A percentile compares a stretch with the other conserved stretches of the same genome.
Conservation (phyloP, 2,113 vertebrate species). For the Taurulus bubalis region DNA sequence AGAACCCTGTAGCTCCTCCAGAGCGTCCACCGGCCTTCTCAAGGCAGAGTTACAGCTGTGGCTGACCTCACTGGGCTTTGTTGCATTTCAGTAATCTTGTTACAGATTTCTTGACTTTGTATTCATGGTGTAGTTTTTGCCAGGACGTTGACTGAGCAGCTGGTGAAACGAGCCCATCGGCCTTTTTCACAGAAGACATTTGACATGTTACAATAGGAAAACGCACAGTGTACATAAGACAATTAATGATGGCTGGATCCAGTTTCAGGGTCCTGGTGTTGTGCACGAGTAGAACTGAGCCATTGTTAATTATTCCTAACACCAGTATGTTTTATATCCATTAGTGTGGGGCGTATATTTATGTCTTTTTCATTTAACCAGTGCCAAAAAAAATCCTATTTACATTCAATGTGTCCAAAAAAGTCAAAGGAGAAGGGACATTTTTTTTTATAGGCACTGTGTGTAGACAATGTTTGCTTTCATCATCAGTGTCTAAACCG, state of each 20-base stretch:
- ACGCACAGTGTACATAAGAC: neutral
- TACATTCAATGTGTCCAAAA: neutral
- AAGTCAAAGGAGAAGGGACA: neutral
- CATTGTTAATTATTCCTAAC: neutral
- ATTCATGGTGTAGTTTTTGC: neutral
- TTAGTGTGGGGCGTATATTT: neutral
- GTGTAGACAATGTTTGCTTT: neutral
- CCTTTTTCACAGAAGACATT: neutral
- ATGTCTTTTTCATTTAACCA: neutral
- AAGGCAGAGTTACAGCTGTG: slow-evolving; percentile 11
- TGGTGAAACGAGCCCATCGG: neutral
- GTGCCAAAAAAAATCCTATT: neutral
- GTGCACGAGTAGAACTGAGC: neutral
- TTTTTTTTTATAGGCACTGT: neutral
- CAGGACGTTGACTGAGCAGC: neutral
- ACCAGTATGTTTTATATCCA: neutral
- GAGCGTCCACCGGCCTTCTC: neutral
- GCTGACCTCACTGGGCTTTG: neutral
- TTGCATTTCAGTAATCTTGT: neutral
- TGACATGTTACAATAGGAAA: neutral
- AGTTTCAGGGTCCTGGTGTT: neutral
- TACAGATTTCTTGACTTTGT: neutral
- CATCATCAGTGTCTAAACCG: neutral
- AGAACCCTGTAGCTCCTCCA: neutral
- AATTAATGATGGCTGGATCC: neutral